phyloP scores from a whole-genome alignment of 2,888 invertebrate genomes.

The Rhynchonema sp. region DNA sequence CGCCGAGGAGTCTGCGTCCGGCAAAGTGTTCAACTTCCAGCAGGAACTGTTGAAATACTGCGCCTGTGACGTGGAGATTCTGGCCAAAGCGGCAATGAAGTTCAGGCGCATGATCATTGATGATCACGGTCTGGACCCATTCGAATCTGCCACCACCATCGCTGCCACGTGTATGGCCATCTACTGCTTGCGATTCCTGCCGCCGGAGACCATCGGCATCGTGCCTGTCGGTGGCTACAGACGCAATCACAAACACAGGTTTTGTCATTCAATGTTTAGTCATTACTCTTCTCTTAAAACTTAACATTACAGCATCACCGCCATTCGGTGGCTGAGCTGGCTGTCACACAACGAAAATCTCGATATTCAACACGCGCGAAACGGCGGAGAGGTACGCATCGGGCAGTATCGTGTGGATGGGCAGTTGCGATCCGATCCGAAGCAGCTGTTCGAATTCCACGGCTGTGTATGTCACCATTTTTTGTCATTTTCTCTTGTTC shows the following conservation, averaged over 20 bases:
- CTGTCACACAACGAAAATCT: constrained; percentile 2
- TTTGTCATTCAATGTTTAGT: too few relatives aligned
- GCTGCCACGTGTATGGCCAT: constrained; percentile 9
- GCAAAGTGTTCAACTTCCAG: constrained; percentile 13
- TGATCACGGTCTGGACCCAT: constrained; percentile 8
- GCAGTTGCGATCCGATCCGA: background rate
- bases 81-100: constrained; percentile 4
- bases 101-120: constrained; percentile 6
- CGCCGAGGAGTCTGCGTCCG: too few relatives aligned
- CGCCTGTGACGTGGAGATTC: constrained; percentile 9
- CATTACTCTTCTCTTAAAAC: too few relatives aligned
- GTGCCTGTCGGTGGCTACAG: constrained; percentile 9
- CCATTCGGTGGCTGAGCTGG: constrained; percentile 11
- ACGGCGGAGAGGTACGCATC: constrained; percentile 9
- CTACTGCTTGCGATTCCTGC: constrained; percentile 7
- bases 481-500: too few relatives aligned
- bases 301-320: constrained; percentile 7
- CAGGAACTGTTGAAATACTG: constrained; percentile 12
- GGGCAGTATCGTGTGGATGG: constrained; percentile 11
- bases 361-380: constrained; percentile 4
- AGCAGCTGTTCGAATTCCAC: constrained; percentile 2
- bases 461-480: constrained; percentile 1
- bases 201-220: constrained; percentile 8
- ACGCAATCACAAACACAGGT: background rate
- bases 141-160: constrained; percentile 9